A percentile compares a stretch with the other conserved stretches of the same genome.
Conservation (phyloP, 2,888 invertebrate genomes). For the Nymphalis polychloros region DNA sequence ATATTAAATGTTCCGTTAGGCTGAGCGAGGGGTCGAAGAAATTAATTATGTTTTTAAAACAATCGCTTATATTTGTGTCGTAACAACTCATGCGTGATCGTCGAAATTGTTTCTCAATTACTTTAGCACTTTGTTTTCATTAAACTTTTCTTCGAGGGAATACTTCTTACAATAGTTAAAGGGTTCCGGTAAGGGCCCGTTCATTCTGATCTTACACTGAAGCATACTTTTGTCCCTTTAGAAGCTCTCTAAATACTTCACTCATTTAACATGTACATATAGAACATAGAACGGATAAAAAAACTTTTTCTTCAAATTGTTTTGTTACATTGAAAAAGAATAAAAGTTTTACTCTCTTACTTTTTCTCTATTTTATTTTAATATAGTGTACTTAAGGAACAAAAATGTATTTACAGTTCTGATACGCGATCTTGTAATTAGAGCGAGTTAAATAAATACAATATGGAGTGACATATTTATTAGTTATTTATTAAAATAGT, state of each 20-base stretch:
- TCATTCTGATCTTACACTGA: slow-evolving; percentile 31
- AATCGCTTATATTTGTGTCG: slow-evolving; percentile 77
- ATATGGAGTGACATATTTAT: too few species aligned
- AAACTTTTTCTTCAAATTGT: background rate
- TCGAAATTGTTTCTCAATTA: slow-evolving; percentile 79
- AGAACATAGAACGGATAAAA: background rate
- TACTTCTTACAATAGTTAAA: slow-evolving; percentile 44
- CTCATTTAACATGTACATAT: background rate
- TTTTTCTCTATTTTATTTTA: too few species aligned
- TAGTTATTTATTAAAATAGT: too few species aligned
- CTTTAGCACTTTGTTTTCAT: slow-evolving; percentile 77
- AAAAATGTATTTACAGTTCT: too few species aligned
- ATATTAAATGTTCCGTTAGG: slow-evolving; percentile 81
- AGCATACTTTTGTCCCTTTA: slow-evolving; percentile 31
- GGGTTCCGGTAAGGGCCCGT: slow-evolving; percentile 37
- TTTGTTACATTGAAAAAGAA: too few species aligned
- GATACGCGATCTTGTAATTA: too few species aligned
- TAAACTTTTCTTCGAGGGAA: slow-evolving; percentile 65
- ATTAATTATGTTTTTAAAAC: slow-evolving; percentile 82
- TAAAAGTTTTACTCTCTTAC: too few species aligned
- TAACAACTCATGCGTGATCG: slow-evolving; percentile 77
- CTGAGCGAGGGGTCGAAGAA: slow-evolving; percentile 73
- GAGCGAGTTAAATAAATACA: too few species aligned
- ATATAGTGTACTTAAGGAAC: too few species aligned
- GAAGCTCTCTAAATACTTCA: slow-evolving; percentile 15